Conservation (phyloP, 2,113 vertebrate species). For the Rynchops niger region DNA sequence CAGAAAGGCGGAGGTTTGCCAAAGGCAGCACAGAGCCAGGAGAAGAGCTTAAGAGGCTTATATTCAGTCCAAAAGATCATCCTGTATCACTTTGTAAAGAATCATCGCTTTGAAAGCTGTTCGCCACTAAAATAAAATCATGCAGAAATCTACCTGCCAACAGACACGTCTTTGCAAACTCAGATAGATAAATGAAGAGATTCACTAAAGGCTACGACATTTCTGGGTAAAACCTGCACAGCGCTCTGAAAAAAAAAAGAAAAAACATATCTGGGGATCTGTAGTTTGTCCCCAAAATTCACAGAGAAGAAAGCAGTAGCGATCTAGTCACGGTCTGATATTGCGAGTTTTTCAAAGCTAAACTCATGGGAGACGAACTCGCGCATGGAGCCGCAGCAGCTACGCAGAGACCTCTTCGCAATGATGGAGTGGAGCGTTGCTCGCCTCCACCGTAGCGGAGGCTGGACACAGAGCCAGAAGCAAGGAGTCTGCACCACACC, state of each 20-base stretch:
- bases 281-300: background rate
- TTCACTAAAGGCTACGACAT: background rate
- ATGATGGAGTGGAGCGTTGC: rapidly evolving
- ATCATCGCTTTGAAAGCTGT: background rate
- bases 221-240: background rate
- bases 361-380: background rate
- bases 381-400: background rate
- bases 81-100: background rate
- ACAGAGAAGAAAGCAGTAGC: rapidly evolving
- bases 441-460: rapidly evolving
- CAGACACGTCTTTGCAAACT: background rate
- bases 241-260: rapidly evolving
- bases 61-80: background rate
- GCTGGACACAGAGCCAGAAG: background rate
- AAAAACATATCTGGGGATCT: background rate
- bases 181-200: background rate
- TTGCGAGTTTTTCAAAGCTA: background rate
- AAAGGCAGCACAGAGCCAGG: background rate
- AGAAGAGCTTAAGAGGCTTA: background rate
- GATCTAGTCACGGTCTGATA: background rate
- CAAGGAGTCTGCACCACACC: background rate
- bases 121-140: background rate
- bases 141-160: background rate
- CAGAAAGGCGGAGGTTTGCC: background rate
- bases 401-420: background rate